A percentile compares a stretch with the other conserved stretches of the same genome.
Evolutionary conservation across 2,888 invertebrate genomes (phyloP).

Genomic region (Drosophila multiciliata): DNA sequence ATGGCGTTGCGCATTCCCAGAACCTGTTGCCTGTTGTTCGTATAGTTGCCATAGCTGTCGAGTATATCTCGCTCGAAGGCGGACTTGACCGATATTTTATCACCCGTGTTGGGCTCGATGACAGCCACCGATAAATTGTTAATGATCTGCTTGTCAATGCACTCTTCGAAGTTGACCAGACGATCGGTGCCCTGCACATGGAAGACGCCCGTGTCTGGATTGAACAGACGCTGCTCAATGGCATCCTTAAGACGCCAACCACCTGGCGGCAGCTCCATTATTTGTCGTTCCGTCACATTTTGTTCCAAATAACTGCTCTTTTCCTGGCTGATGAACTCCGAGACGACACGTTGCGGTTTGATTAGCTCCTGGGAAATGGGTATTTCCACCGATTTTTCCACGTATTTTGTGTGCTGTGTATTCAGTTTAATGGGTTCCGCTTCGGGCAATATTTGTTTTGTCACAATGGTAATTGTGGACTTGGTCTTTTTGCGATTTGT

Average conservation of each 20-base stretch:
- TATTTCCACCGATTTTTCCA: conserved; percentile 83
- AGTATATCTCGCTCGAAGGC: conserved; percentile 92
- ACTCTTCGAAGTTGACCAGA: conserved; percentile 93
- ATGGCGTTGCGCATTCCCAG: conserved; percentile 90
- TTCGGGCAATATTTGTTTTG: conserved; percentile 85
- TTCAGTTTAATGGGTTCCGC: conserved; percentile 81
- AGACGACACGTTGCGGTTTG: conserved; percentile 84
- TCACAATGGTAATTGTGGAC: conserved; percentile 87
- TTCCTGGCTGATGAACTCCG: conserved; percentile 85
- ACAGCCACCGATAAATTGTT: conserved; percentile 93
- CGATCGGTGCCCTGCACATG: conserved; percentile 94
- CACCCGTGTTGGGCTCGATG: conserved; percentile 90
- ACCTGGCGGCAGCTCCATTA: conserved; percentile 92
- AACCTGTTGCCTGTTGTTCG: conserved; percentile 87
- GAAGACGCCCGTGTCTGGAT: conserved; percentile 93
- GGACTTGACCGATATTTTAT: conserved; percentile 88
- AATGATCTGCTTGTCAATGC: conserved; percentile 93
- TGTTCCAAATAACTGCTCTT: conserved; percentile 85
- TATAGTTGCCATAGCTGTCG: conserved; percentile 92
- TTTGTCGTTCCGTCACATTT: conserved; percentile 87
- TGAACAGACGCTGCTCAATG: conserved; percentile 92
- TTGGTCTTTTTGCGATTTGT: conserved; percentile 84
- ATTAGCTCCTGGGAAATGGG: conserved; percentile 79
- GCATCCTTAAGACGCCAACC: conserved; percentile 94
- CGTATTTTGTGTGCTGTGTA: conserved; percentile 74